Base-by-base conservation (phyloP, 2,888 invertebrate species). In the Metopia argyrocephala region DNA sequence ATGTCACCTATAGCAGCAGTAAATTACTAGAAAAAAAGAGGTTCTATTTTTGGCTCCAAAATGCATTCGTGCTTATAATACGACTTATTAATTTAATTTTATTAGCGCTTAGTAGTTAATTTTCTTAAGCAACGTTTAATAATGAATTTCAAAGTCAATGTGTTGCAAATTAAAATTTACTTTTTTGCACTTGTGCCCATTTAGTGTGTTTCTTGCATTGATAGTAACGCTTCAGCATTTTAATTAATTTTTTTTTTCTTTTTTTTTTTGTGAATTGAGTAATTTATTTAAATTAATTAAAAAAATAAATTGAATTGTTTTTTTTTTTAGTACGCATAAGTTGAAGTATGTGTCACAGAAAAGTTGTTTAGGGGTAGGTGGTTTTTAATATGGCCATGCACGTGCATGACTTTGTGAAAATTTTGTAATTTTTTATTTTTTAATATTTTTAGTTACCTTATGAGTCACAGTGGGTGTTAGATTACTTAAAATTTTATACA, bases 121-220 rank as follows among this genome's bases (percentile, higher is more conserved):
- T 46, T 68, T 20, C n/a, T 38, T 38, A 64, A 52, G 15, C 25
- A 52, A 9, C 25, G 20, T 50, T 31, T 46, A 15, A 45, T 76
- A 28, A 61, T 46, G 59, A 25, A 56, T 76, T 76, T 79, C 73
- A 70, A 75, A 79, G 79, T 70, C 75, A 79, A 76, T 69, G 50
- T 62, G 38, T 78, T 65, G 62, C 80, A 62, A 69, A 25, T 65
- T 20, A n/a, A 57, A 57, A 28, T 54, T 65, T 25, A 23, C 45
- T 50, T 28, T 50, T 57, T 68, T 69, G 82, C 83, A 84, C 84
- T 86, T 87, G 87, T 86, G 84, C 86, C 85, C 84, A 85, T 87
- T 87, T 87, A n/a, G n/a, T n/a, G n/a, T 87, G 84, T 83, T 84
- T 82, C 83, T 83, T 86, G 85, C 84, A 7, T 48, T 48, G 31